These are phyloP conservation scores for Meiosimyza decipiens DNA, from an alignment of 2,888 invertebrate genomes.

Conservation along the genomic window DNA sequence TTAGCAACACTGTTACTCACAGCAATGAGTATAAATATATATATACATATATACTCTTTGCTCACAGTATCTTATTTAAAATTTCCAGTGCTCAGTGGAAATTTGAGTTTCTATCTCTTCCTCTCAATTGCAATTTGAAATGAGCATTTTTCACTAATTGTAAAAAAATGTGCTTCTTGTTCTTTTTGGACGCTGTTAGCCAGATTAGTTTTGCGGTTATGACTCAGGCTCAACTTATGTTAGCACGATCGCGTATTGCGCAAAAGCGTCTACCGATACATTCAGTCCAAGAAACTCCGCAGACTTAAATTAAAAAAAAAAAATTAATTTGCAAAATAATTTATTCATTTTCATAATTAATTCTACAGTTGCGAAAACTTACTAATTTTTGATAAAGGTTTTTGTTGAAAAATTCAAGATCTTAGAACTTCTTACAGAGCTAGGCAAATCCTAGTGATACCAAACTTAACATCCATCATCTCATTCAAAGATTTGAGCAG, in stretches of 20 bases:
- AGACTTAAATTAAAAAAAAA: background rate
- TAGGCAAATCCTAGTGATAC: too few relatives aligned
- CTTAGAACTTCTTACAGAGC: too few relatives aligned
- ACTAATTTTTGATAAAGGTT: too few relatives aligned
- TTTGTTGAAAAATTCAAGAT: too few relatives aligned
- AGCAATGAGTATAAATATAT: too few relatives aligned
- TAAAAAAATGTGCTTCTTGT: conserved; percentile 1
- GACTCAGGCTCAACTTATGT: background rate
- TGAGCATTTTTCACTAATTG: background rate
- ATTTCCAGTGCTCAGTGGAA: conserved; percentile 13
- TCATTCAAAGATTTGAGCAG: too few relatives aligned
- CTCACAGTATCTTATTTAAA: background rate
- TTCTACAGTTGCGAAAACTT: too few relatives aligned
- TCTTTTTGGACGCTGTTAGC: background rate
- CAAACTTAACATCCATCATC: too few relatives aligned
- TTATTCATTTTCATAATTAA: too few relatives aligned
- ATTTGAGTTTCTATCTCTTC: background rate
- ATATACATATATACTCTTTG: too few relatives aligned
- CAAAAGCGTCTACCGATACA: background rate
- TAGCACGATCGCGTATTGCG: conserved; percentile 5
- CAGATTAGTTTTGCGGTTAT: conserved; percentile 14
- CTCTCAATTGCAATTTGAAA: background rate
- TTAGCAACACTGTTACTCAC: too few relatives aligned
- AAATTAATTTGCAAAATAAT: background rate
- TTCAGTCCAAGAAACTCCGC: background rate